Evolutionary conservation across 1,140 invertebrate species (phyloP), one percentile per base, ranked within the genome.

Genomic region (Manduca sexta): DNA sequence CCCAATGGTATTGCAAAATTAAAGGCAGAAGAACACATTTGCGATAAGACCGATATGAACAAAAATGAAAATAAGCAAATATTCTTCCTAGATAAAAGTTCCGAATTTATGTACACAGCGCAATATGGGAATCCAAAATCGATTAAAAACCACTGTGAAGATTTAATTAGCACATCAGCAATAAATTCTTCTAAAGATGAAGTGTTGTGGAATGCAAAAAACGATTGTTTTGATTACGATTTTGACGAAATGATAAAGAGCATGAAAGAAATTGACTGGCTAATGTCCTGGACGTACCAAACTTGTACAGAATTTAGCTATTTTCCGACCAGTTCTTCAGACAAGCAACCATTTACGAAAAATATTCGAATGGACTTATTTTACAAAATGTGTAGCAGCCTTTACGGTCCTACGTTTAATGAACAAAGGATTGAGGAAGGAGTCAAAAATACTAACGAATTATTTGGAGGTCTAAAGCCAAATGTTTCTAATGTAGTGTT

Each of bases 221-320:
- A 45, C 10, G 13, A 65, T 18, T 75, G 70, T 57, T 63, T 59
- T 34, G 54, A 69, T 26, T 66, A 64, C 10, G 61, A 64, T 53
- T 81, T 77, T 26, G 57, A 79, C 29, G 29, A 45, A 11, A 61
- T 69, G 55, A 63, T 84, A 29, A 41, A 72, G 12, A 34, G 39
- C 37, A 64, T 48, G 33, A 64, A 55, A 44, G 41, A 68, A 16
- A 52, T 64, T 29, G 53, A 65, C 29, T 69, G 62, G 60, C 45
- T 38, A 17, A 48, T 58, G 2, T 49, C 66, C 3, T 96, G 94
- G 94, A 86, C 84, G 3, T 94, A 94, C 68, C 94, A 96, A 80
- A 94, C 92, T 0, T 96, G 94, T 81, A 92, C 91, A 10, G 94
- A 95, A 80, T 96, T 92, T 66, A 93, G 93, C 37, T 96, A 93